These are phyloP conservation scores for Montipora cactus DNA, from an alignment of 64 coral and sea anemone genomes.

Conservation along the genomic window DNA sequence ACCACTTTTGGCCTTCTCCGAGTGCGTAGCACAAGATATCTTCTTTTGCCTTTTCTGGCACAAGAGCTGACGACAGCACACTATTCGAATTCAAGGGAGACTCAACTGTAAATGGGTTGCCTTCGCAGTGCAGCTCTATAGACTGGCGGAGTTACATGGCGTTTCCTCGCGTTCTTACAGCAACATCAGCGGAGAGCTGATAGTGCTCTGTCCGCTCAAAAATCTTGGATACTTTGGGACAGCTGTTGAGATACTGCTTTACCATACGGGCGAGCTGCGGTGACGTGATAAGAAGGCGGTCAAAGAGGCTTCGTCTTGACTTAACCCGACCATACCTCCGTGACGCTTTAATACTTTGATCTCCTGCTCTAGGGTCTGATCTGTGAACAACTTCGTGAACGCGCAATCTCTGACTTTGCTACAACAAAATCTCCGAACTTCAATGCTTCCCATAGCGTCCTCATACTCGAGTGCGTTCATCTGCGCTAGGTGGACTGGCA, in stretches of 20 bases:
- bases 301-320: constrained; percentile 56
- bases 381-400: constrained; percentile 38
- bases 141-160: constrained; percentile 13
- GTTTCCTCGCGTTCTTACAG: background rate
- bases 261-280: constrained; percentile 57
- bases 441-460: constrained; percentile 2
- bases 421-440: constrained; percentile 54
- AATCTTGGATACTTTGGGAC: background rate
- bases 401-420: constrained; percentile 46
- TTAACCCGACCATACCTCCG: constrained; percentile 44
- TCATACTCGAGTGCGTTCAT: constrained; percentile 22
- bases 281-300: constrained; percentile 46
- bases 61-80: constrained; percentile 37
- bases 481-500: constrained; percentile 48
- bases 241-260: background rate
- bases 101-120: background rate
- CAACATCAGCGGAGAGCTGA: constrained; percentile 15
- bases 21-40: no score
- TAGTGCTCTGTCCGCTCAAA: constrained; percentile 7
- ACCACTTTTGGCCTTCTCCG: no score
- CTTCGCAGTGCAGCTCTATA: constrained; percentile 41
- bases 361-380: constrained; percentile 48
- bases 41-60: background rate
- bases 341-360: constrained; percentile 60
- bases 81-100: constrained; percentile 1